Conservation (phyloP, 2,888 invertebrate genomes). For the Acronicta leporina region DNA sequence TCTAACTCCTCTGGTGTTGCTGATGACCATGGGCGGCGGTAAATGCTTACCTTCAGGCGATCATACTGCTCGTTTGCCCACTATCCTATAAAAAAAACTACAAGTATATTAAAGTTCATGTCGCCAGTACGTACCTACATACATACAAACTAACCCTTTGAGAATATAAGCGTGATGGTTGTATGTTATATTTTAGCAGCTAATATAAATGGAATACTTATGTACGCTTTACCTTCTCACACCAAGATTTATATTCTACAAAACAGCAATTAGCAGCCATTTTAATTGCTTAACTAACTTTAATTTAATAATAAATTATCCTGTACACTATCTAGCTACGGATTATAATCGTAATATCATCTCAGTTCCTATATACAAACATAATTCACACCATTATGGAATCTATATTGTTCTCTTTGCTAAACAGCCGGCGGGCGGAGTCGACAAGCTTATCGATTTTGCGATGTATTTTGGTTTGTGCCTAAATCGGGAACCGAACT, state of each 20-base stretch:
- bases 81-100: no score
- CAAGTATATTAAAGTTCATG: no score
- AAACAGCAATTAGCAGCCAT: slow-evolving; percentile 9
- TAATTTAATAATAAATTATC: slow-evolving; percentile 19
- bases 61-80: no score
- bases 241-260: slow-evolving; percentile 9
- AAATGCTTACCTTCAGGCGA: no score
- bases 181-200: neutral
- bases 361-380: slow-evolving; percentile 9
- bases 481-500: slow-evolving; percentile 65
- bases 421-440: slow-evolving; percentile 20
- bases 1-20: no score
- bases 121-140: no score
- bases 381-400: slow-evolving; percentile 2
- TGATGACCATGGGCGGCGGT: no score
- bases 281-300: slow-evolving; percentile 1
- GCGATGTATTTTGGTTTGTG: slow-evolving; percentile 71
- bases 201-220: no score
- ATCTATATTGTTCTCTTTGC: neutral
- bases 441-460: slow-evolving; percentile 72
- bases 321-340: slow-evolving; percentile 6
- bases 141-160: no score
- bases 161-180: no score
- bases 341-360: slow-evolving; percentile 12
- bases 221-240: neutral